These are phyloP conservation scores for Montipora foliosa DNA, from an alignment of 64 coral and sea anemone genomes.

Conservation along the genomic window DNA sequence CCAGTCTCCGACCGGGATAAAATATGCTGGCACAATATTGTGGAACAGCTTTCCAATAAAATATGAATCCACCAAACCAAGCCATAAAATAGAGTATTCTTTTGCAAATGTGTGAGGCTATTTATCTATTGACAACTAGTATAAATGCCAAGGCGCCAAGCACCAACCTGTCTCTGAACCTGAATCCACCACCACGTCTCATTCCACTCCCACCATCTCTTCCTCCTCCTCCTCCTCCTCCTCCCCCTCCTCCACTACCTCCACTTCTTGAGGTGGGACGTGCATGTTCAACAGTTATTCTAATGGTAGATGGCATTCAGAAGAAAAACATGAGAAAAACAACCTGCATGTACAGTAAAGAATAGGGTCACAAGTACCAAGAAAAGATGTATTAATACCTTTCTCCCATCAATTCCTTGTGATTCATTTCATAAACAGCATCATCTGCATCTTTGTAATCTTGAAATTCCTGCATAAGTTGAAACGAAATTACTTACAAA, in stretches of 20 bases:
- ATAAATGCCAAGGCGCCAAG: background rate
- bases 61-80: too few relatives aligned
- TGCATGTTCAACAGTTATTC: constrained; percentile 88
- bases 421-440: constrained; percentile 98
- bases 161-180: constrained; percentile 57
- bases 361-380: too few relatives aligned
- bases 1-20: too few relatives aligned
- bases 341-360: too few relatives aligned
- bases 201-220: constrained; percentile 23
- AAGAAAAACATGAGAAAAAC: too few relatives aligned
- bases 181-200: constrained; percentile 62
- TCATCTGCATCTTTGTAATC: constrained; percentile 98
- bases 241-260: constrained; percentile 46
- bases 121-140: too few relatives aligned
- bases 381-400: too few relatives aligned
- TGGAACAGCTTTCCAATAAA: too few relatives aligned
- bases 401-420: constrained; percentile 89
- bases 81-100: too few relatives aligned
- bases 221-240: constrained; percentile 28
- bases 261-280: constrained; percentile 68
- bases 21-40: too few relatives aligned
- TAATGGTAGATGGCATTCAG: background rate
- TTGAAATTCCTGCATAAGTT: constrained; percentile 88
- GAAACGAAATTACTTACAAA: background rate
- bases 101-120: too few relatives aligned